Conservation (phyloP, 1,140 invertebrate genomes). For the Zaprionus vittiger region DNA sequence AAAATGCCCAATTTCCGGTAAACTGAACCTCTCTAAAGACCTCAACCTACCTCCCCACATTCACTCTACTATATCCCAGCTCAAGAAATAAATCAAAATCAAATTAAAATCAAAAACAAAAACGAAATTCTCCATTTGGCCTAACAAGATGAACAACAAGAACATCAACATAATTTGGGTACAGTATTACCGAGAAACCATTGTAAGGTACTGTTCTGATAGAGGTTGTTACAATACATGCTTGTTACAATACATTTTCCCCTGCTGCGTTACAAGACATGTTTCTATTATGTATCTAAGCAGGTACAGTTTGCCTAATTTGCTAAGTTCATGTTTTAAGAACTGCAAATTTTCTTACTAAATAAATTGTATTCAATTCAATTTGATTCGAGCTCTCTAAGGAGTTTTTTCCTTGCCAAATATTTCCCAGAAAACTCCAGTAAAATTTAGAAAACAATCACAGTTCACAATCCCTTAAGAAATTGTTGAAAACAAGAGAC, state of each 20-base stretch:
- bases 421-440: too few relatives aligned
- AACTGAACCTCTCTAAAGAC: neutral
- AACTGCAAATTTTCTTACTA: too few relatives aligned
- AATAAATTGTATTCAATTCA: too few relatives aligned
- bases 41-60: neutral
- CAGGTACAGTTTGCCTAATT: neutral
- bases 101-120: conserved; percentile 38
- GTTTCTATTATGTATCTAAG: neutral
- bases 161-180: neutral
- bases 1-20: conserved; percentile 39
- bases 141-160: neutral
- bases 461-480: neutral
- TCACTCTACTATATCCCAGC: neutral
- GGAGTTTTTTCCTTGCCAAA: too few relatives aligned
- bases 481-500: neutral
- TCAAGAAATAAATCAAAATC: conserved; percentile 35
- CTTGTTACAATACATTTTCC: neutral
- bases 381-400: too few relatives aligned
- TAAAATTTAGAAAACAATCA: too few relatives aligned
- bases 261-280: neutral
- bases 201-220: neutral
- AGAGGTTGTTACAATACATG: neutral
- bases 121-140: conserved; percentile 2
- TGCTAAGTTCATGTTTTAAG: neutral
- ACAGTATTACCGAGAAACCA: neutral